Evolutionary conservation across 2,888 invertebrate genomes (phyloP).

Genomic region (Argyresthia goedartella): DNA sequence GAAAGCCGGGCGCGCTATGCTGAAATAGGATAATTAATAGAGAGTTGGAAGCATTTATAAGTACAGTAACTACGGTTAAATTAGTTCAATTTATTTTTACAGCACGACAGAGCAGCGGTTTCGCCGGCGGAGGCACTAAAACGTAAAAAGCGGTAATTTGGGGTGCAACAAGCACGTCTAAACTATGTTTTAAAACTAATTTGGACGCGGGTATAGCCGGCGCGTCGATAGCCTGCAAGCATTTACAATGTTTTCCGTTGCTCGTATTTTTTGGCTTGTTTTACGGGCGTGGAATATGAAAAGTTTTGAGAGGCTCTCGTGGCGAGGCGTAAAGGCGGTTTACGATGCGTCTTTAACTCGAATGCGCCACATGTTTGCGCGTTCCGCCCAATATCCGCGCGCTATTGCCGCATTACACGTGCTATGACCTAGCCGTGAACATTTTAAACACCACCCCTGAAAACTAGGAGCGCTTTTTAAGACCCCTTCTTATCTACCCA

Average conservation of each 20-base stretch:
- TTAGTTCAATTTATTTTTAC: slow-evolving; percentile 33
- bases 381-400: slow-evolving; percentile 48
- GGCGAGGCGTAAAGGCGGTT: slow-evolving; percentile 64
- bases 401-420: slow-evolving; percentile 58
- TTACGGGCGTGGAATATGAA: slow-evolving; percentile 67
- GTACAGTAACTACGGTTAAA: slow-evolving; percentile 16
- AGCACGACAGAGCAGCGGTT: slow-evolving; percentile 20
- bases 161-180: slow-evolving; percentile 48
- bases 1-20: background rate
- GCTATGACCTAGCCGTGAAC: slow-evolving; percentile 65
- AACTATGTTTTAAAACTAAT: slow-evolving; percentile 66
- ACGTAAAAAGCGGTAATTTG: slow-evolving; percentile 38
- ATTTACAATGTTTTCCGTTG: slow-evolving; percentile 68
- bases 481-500: slow-evolving; percentile 8
- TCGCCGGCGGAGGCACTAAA: slow-evolving; percentile 24
- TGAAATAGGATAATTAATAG: slow-evolving; percentile 3
- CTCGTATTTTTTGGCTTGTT: slow-evolving; percentile 68
- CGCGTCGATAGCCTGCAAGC: slow-evolving; percentile 53
- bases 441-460: slow-evolving; percentile 40
- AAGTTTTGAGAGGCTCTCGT: slow-evolving; percentile 64
- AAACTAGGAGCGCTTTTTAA: slow-evolving; percentile 30
- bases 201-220: slow-evolving; percentile 32
- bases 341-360: slow-evolving; percentile 65
- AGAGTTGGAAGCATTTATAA: background rate
- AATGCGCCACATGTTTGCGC: slow-evolving; percentile 60